These are phyloP conservation scores for Promerops cafer DNA, from an alignment of 2,113 vertebrate species.

Conservation along the genomic window DNA sequence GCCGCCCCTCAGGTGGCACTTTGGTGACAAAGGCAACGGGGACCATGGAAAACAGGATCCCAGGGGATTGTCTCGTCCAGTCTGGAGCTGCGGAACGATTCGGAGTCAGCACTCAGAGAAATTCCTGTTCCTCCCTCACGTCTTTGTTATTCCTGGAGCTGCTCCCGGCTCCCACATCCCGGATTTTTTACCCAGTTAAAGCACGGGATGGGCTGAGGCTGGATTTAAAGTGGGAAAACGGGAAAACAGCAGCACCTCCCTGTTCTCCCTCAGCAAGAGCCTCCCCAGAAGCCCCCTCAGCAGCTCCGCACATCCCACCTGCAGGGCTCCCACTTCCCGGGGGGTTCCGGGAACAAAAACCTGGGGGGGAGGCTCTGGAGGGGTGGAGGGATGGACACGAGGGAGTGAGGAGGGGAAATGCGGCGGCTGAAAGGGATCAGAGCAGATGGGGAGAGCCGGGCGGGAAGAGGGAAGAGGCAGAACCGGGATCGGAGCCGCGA, in stretches of 20 bases:
- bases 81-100: background rate
- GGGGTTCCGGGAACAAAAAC: background rate
- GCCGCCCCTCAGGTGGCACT: background rate
- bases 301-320: background rate
- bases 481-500: background rate
- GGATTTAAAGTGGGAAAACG: background rate
- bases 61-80: background rate
- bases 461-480: background rate
- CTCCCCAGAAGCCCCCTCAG: background rate
- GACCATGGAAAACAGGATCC: fast-evolving
- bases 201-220: background rate
- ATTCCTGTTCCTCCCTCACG: fast-evolving
- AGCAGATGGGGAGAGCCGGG: background rate
- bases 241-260: background rate
- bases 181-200: background rate
- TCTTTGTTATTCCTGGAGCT: background rate
- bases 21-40: background rate
- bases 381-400: background rate
- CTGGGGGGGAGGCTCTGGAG: fast-evolving
- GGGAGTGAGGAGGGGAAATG: background rate
- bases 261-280: background rate
- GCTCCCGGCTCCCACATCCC: background rate
- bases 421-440: fast-evolving
- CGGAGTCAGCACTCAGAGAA: background rate
- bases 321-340: background rate